A percentile compares a stretch with the other conserved stretches of the same genome.
Evolutionary conservation across 2,888 invertebrate genomes (phyloP).

Genomic region (Reticulitermes lucifugus): DNA sequence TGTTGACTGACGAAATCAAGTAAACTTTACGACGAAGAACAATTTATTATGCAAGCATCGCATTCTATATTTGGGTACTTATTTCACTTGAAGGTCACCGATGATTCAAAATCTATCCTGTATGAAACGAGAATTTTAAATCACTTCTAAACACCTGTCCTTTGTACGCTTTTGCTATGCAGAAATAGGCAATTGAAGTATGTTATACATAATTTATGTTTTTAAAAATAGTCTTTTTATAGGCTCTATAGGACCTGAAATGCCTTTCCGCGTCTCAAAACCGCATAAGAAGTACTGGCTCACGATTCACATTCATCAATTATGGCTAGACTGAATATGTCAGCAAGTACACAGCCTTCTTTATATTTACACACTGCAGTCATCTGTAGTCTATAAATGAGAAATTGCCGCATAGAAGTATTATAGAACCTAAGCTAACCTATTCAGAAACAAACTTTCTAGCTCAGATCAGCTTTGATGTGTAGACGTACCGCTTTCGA

Average conservation of each 20-base stretch:
- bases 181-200: constrained; percentile 7
- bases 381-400: background rate
- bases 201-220: background rate
- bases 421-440: too few relatives aligned
- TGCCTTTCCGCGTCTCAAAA: background rate
- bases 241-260: background rate
- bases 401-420: background rate
- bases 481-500: too few relatives aligned
- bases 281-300: background rate
- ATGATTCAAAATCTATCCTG: background rate
- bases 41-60: background rate
- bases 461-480: too few relatives aligned
- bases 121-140: background rate
- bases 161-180: background rate
- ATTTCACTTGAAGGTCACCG: background rate
- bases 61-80: background rate
- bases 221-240: background rate
- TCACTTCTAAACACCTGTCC: background rate
- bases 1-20: too few relatives aligned
- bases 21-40: background rate
- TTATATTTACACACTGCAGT: background rate
- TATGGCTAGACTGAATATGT: background rate
- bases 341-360: background rate
- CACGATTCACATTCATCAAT: background rate
- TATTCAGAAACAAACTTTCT: too few relatives aligned